A percentile compares a stretch with the other conserved stretches of the same genome.
Evolutionary conservation across 2,113 vertebrate genomes (phyloP).

Genomic region (Tragulus kanchil): DNA sequence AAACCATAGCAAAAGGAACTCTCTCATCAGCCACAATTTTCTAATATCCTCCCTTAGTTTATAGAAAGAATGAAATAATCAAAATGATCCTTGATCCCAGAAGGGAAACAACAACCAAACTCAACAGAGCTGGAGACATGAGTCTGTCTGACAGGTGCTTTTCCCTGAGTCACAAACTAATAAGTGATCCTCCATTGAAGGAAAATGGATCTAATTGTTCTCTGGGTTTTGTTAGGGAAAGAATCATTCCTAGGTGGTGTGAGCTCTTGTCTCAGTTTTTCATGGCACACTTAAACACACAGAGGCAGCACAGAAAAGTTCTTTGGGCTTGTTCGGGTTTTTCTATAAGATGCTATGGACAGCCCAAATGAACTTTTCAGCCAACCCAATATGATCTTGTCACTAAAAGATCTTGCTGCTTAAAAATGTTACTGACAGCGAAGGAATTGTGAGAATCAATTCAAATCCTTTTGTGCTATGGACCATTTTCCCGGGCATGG

Average conservation of each 20-base stretch:
- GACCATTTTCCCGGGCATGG: not conserved
- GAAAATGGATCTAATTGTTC: not conserved
- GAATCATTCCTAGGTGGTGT: not conserved
- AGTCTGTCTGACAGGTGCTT: not conserved
- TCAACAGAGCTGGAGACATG: not conserved
- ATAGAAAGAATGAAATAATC: constrained; percentile 23
- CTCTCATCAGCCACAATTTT: constrained; percentile 47
- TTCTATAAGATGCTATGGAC: not conserved
- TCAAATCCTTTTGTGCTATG: not conserved
- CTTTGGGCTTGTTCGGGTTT: not conserved
- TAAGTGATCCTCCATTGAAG: not conserved
- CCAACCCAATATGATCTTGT: not conserved
- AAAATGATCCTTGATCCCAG: constrained; percentile 20
- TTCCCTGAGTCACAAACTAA: not conserved
- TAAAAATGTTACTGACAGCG: not conserved
- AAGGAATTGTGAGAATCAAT: not conserved
- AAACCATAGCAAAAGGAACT: constrained; percentile 55
- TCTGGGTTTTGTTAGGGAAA: not conserved
- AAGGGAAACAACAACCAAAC: not conserved
- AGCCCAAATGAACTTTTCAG: not conserved
- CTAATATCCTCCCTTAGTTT: not conserved
- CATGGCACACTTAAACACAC: not conserved
- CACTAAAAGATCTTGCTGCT: not conserved
- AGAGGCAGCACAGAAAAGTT: accelerated
- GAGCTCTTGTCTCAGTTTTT: not conserved